phyloP scores from a whole-genome alignment of 2,113 vertebrate genomes.

The Cynocephalus volans region DNA sequence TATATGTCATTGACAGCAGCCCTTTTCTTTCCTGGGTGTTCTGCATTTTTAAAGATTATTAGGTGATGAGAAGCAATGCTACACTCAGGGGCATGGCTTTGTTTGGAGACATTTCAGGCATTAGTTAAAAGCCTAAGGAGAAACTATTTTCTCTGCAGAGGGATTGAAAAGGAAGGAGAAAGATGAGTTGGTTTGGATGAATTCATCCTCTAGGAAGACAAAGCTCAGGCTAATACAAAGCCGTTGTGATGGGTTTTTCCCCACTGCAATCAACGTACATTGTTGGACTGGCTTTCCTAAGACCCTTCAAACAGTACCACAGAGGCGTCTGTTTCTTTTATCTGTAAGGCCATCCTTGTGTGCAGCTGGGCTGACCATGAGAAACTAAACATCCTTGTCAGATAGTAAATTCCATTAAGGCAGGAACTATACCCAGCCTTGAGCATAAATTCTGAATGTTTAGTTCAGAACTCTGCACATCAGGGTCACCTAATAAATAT shows the following conservation, averaged over 20 bases:
- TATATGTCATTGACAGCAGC: background rate
- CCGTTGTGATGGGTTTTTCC: background rate
- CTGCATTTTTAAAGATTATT: slow-evolving; percentile 50
- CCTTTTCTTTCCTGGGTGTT: slow-evolving; percentile 23
- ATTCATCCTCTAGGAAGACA: background rate
- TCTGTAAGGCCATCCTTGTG: slow-evolving; percentile 44
- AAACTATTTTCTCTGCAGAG: background rate
- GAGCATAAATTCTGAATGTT: slow-evolving; percentile 76
- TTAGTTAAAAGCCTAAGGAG: background rate
- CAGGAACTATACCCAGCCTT: slow-evolving; percentile 61
- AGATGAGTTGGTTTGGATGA: background rate
- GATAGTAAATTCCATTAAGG: slow-evolving; percentile 73
- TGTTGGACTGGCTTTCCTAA: background rate
- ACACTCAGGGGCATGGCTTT: background rate
- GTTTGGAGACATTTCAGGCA: background rate
- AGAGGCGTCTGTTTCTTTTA: slow-evolving; percentile 30
- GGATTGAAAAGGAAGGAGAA: background rate
- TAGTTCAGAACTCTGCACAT: slow-evolving; percentile 66
- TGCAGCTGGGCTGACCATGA: slow-evolving; percentile 61
- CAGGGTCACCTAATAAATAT: slow-evolving; percentile 79
- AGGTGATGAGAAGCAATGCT: background rate
- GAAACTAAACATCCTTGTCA: slow-evolving; percentile 75
- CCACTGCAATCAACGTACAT: background rate
- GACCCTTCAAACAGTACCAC: background rate
- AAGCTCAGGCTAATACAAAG: background rate